These are phyloP conservation scores for Tipula unca DNA, from an alignment of 2,888 invertebrate genomes.

Conservation along the genomic window DNA sequence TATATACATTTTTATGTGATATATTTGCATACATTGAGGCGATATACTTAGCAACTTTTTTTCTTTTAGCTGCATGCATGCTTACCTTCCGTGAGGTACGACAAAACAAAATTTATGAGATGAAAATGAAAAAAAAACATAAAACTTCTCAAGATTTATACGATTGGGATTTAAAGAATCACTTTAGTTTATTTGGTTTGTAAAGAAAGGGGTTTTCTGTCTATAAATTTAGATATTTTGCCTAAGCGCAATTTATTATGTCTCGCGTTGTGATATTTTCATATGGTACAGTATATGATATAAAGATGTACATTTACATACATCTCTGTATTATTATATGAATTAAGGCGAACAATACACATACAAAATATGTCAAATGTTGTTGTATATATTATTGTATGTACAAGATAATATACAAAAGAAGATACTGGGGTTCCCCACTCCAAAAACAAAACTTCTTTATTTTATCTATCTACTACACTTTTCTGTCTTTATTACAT, in stretches of 20 bases:
- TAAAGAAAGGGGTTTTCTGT: background rate
- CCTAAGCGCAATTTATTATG: background rate
- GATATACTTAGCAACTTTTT: background rate
- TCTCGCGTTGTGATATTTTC: background rate
- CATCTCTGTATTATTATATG: background rate
- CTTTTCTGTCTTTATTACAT: background rate
- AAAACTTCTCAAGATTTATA: background rate
- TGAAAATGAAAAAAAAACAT: background rate
- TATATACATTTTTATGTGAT: background rate
- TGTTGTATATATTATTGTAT: background rate
- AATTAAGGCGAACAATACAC: background rate
- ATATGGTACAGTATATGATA: background rate
- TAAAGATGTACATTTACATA: background rate
- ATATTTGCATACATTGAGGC: background rate
- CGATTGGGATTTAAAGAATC: background rate
- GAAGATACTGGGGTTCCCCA: background rate
- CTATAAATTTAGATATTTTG: background rate
- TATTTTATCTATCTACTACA: background rate
- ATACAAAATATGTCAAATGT: background rate
- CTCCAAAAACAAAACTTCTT: background rate
- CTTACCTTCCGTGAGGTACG: background rate
- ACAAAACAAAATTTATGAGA: background rate
- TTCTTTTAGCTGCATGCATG: background rate
- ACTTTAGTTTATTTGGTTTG: background rate
- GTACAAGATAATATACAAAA: background rate